These are phyloP conservation scores for Aphidius gifuensis DNA, from an alignment of 1,140 invertebrate genomes.

Conservation along the genomic window DNA sequence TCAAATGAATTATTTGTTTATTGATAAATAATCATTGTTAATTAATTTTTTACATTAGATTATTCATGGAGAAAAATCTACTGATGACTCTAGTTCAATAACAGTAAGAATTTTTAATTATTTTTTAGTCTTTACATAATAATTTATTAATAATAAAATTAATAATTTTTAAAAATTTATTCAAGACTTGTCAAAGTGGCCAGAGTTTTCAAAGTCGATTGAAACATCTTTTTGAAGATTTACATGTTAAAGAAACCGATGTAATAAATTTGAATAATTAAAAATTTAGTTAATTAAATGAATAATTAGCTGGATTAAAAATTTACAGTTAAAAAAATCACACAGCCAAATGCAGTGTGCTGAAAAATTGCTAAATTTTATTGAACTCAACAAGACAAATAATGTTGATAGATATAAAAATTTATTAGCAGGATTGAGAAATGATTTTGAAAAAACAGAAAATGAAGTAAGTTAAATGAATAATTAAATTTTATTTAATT, in stretches of 20 bases:
- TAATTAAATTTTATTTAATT: neutral
- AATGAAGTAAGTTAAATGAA: slow-evolving; percentile 7
- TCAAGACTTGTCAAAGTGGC: neutral
- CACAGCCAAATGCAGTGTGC: slow-evolving; percentile 11
- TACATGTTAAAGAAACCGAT: slow-evolving; percentile 9
- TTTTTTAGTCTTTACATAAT: too few species aligned
- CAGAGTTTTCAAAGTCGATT: neutral
- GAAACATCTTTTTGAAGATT: slow-evolving; percentile 9
- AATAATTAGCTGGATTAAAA: neutral
- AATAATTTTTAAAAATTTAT: neutral
- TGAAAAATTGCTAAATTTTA: slow-evolving; percentile 13
- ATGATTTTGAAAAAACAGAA: slow-evolving; percentile 16
- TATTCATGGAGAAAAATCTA: neutral
- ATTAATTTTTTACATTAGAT: slow-evolving; percentile 5
- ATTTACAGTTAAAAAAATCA: slow-evolving; percentile 16
- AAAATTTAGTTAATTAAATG: neutral
- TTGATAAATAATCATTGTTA: slow-evolving; percentile 1
- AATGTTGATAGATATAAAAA: slow-evolving; percentile 19
- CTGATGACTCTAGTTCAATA: neutral
- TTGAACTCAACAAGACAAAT: slow-evolving; percentile 9
- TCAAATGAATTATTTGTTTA: neutral
- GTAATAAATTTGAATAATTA: neutral
- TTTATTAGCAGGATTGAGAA: slow-evolving; percentile 14
- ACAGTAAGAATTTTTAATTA: slow-evolving; percentile 1
- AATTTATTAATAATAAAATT: too few species aligned